Percentiles rank a stretch among this genome's conserved stretches.
Evolutionary conservation across 35 echinoderm and acorn worm genomes (phyloP).

Genomic region (Patiria miniata): DNA sequence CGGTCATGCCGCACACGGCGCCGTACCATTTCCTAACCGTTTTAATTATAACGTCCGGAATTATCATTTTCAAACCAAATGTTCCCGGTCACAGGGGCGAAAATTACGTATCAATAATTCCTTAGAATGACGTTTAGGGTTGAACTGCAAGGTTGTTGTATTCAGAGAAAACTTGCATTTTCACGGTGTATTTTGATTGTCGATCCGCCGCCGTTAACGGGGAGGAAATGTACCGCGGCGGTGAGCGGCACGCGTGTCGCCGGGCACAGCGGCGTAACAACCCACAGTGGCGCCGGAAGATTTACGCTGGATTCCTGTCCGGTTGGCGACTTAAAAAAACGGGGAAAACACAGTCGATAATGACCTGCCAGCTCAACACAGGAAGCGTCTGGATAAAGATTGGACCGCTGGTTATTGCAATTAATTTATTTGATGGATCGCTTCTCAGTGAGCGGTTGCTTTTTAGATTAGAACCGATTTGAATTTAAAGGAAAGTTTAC

Average conservation of each 20-base stretch:
- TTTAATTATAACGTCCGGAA: background rate
- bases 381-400: background rate
- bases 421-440: constrained; percentile 2
- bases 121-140: background rate
- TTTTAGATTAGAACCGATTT: too few species aligned
- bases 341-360: background rate
- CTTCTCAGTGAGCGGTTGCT: background rate
- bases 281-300: background rate
- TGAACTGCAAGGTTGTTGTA: background rate
- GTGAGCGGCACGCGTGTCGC: background rate
- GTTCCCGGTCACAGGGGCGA: background rate
- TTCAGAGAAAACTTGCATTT: background rate
- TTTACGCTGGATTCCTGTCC: constrained; percentile 10
- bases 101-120: background rate
- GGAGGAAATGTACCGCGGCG: constrained; percentile 28
- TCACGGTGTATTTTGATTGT: background rate
- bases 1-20: constrained; percentile 12
- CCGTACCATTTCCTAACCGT: background rate
- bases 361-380: constrained; percentile 2
- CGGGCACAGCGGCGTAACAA: constrained; percentile 1
- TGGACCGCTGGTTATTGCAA: background rate
- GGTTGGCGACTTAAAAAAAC: background rate
- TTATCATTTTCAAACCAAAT: background rate
- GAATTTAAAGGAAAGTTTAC: too few species aligned
- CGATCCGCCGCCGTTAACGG: background rate